Percentiles rank a stretch among this genome's conserved stretches.
Conservation (phyloP, 2,113 vertebrate genomes). For the Physeter macrocephalus region DNA sequence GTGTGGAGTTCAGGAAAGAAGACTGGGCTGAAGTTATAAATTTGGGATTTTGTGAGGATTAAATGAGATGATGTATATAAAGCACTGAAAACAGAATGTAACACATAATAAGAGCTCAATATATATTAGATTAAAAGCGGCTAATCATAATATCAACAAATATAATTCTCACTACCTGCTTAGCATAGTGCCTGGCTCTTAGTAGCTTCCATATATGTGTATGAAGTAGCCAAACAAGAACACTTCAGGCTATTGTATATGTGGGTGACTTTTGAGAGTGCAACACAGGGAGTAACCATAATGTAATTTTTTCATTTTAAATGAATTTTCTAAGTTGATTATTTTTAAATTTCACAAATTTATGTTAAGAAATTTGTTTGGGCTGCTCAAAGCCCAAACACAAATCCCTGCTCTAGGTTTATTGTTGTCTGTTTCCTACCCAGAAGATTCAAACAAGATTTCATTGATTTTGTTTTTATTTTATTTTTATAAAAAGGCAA, state of each 20-base stretch:
- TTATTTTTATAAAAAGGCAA: not conserved
- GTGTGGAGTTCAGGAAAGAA: not conserved
- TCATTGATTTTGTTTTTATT: not conserved
- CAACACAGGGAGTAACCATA: not conserved
- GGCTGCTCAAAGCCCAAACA: not conserved
- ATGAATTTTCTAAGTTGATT: not conserved
- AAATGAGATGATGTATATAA: not conserved
- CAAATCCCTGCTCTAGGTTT: not conserved
- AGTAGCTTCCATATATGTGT: not conserved
- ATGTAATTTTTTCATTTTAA: not conserved
- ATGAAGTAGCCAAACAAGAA: not conserved
- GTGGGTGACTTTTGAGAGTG: not conserved
- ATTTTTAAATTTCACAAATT: conserved; percentile 7
- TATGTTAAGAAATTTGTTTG: not conserved
- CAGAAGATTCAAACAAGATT: not conserved
- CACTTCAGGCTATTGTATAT: not conserved
- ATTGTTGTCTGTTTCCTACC: not conserved
- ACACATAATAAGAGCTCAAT: not conserved
- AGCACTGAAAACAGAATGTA: not conserved
- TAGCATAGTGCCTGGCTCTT: not conserved
- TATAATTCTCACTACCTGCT: not conserved
- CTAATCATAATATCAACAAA: not conserved
- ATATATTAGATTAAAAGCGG: not conserved
- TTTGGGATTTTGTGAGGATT: not conserved
- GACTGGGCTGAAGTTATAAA: not conserved